Evolutionary conservation across 2,888 invertebrate genomes (phyloP), one percentile per base, ranked within the genome.

Genomic region (Synanthedon tipuliformis): DNA sequence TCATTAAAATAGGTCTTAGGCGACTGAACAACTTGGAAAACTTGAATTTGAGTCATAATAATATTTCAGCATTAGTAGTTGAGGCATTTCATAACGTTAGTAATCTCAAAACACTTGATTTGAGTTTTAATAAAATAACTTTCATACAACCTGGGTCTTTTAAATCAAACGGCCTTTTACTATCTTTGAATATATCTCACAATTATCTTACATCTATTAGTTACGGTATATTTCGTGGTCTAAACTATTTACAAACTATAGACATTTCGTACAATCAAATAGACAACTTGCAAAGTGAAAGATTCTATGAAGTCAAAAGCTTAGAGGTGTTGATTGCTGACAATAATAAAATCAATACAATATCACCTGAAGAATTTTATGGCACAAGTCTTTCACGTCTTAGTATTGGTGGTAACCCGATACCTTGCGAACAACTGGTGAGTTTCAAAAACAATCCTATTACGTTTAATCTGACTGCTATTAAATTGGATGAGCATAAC

Each of bases 321-420:
- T 63, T 83, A 50, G 58, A 56, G 1, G 56, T 61, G 3, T 59
- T 83, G 16, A 70, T 79, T 56, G 73, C 69, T 2, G 82, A 83
- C 60, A 59, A 75, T 56, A 83, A 83, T 57, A 66, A 63, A 56
- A 79, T 82, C 51, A 55, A 55, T 40, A 61, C 62, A 41, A 55
- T 82, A 13, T 60, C 63, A 3, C 54, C 62, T n/a, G 65, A 69
- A 40, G 71, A 76, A n/a, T 77, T 81, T 58, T 18, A 52, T 7
- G 65, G 70, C 0, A 71, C 69, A 0, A 61, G 58, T 56, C 60
- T 81, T 49, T 53, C 54, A 10, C 64, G 55, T 41, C 63, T 83
- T 8, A 83, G 82, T 57, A 78, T 83, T 51, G 81, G 82, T 4
- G 72, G 68, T 27, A 83, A 83, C 63, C 80, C 75, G n/a, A 57